Percentiles rank a stretch among this genome's conserved stretches.
phyloP scores from a whole-genome alignment of 2,797 vertebrate species.

The Passerculus sandwichensis region DNA sequence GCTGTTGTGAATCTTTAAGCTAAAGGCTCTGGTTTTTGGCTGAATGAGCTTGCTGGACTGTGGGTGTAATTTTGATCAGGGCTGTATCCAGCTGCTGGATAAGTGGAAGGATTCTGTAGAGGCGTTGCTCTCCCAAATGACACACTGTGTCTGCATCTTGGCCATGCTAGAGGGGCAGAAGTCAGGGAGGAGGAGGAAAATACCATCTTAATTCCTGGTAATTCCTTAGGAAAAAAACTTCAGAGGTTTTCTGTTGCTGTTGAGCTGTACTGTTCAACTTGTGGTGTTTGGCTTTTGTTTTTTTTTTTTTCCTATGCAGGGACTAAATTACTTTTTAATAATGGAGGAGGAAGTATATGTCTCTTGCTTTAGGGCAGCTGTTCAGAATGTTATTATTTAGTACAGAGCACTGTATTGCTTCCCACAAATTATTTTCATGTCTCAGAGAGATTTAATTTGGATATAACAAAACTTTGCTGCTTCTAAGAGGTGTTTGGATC shows the following conservation, averaged over 20 bases:
- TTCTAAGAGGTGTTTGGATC: neutral
- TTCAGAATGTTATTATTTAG: constrained; percentile 7
- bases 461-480: neutral
- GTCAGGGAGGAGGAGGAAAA: neutral
- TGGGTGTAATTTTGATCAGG: neutral
- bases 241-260: neutral
- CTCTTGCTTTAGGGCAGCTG: neutral
- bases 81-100: constrained; percentile 38
- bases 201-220: neutral
- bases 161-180: neutral
- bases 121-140: neutral
- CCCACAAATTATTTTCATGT: neutral
- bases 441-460: neutral
- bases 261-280: neutral
- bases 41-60: neutral
- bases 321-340: constrained; percentile 39
- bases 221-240: neutral
- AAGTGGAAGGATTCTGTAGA: neutral
- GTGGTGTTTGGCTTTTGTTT: neutral
- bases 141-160: neutral
- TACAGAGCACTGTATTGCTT: neutral
- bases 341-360: neutral
- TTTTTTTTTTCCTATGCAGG: neutral
- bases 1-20: neutral
- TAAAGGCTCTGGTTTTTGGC: neutral